Evolutionary conservation across 2,888 invertebrate genomes (phyloP), one percentile per base, ranked within the genome.

Genomic region (Hartigia nigra): DNA sequence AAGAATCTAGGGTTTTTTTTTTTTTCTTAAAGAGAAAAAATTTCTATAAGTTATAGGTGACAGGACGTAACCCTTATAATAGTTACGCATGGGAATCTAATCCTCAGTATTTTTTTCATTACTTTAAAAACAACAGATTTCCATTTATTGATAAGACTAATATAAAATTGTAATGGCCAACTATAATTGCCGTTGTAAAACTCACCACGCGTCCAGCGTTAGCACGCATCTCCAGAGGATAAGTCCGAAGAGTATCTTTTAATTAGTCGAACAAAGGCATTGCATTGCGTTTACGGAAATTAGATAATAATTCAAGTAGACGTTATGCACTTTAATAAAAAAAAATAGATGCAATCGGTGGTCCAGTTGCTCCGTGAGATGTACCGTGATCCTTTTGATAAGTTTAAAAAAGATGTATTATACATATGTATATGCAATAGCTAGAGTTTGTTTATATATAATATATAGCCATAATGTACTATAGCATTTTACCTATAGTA

Each of bases 141-240:
- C 76, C 77, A 78, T 74, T 76, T 79, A 81, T 80, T 81, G 86
- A 88, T 87, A 87, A 86, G 78, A 80, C 81, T 82, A 82, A 86
- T 83, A 84, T 82, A 83, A 84, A 86, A 83, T 55, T 83, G 84
- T 82, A 87, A 87, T 89, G 87, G 88, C 84, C 84, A 37, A 84
- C 84, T 82, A 85, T 87, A 89, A 89, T 88, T 88, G 84, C 86
- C 78, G 82, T 82, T 84, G 84, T 86, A 85, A 86, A 87, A 79
- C 39, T 14, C 81, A 79, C 80, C 78, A 80, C 82, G 75, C 78
- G 77, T 79, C 81, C 34, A 83, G 87, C 86, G 85, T 86, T 86
- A 86, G 81, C 84, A 85, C 84, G 79, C 80, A 55, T 23, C 55
- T 55, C 55, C 55, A 23, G 80, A n/a, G 82, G 72, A 80, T 81